Percentiles rank a stretch among this genome's conserved stretches.
Evolutionary conservation across 2,888 invertebrate species (phyloP).

Genomic region (Lochmaea crataegi): DNA sequence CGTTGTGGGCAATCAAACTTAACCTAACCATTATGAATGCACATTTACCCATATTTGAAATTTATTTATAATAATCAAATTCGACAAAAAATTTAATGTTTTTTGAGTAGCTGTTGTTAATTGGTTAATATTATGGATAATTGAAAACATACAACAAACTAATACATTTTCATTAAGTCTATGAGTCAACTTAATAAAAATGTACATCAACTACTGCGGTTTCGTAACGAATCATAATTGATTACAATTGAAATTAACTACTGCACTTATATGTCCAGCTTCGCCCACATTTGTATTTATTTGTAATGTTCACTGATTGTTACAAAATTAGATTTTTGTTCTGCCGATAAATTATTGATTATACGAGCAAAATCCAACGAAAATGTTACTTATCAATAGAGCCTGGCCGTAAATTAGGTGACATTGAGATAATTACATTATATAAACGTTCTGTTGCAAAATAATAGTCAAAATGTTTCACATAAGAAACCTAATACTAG

Average conservation of each 20-base stretch:
- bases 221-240: background rate
- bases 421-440: background rate
- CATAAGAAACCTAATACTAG: no score
- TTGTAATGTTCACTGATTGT: background rate
- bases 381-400: background rate
- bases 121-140: background rate
- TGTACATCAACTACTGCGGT: background rate
- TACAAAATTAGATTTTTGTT: background rate
- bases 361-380: background rate
- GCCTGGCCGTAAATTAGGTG: background rate
- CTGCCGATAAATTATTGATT: background rate
- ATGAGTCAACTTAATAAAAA: background rate
- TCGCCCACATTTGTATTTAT: conserved; percentile 1
- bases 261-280: background rate
- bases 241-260: background rate
- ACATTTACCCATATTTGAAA: no score
- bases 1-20: no score
- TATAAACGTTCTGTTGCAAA: background rate
- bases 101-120: background rate
- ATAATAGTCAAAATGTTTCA: no score
- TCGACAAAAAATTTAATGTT: background rate
- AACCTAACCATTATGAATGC: no score
- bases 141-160: background rate
- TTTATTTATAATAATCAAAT: no score
- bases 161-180: background rate